Conservation (phyloP, 2,797 vertebrate genomes). For the Aratinga solstitialis region DNA sequence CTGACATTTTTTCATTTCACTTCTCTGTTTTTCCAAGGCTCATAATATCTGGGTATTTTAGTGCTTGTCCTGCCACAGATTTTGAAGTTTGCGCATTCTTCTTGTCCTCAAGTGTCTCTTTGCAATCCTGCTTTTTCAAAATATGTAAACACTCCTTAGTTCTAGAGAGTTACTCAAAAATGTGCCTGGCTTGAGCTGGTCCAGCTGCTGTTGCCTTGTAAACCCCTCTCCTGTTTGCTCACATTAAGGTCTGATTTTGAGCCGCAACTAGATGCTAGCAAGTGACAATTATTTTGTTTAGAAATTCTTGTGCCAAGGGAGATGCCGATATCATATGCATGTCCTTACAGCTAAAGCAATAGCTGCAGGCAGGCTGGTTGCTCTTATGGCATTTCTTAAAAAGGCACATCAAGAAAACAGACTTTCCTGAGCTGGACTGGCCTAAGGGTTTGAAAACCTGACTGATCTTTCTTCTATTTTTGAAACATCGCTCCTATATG, state of each 20-base stretch:
- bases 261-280: not conserved
- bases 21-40: not conserved
- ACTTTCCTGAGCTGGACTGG: not conserved
- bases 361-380: not conserved
- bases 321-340: not conserved
- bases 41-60: conserved; percentile 8
- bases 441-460: not conserved
- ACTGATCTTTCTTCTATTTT: not conserved
- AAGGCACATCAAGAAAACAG: not conserved
- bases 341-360: not conserved
- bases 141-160: conserved; percentile 57
- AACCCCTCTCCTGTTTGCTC: not conserved
- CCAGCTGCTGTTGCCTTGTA: conserved; percentile 48
- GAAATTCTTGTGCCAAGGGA: conserved; percentile 15
- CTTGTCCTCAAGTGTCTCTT: conserved; percentile 54
- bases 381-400: not conserved
- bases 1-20: not conserved
- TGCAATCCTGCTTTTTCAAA: conserved; percentile 27
- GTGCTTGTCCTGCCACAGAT: not conserved
- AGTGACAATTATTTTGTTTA: conserved; percentile 23
- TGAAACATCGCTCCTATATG: not conserved
- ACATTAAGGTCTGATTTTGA: conserved; percentile 4
- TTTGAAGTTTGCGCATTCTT: conserved; percentile 43
- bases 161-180: conserved; percentile 54
- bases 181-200: conserved; percentile 37